A percentile compares a stretch with the other conserved stretches of the same genome.
Evolutionary conservation across 2,888 invertebrate genomes (phyloP).

Genomic region (Scaeva pyrastri): DNA sequence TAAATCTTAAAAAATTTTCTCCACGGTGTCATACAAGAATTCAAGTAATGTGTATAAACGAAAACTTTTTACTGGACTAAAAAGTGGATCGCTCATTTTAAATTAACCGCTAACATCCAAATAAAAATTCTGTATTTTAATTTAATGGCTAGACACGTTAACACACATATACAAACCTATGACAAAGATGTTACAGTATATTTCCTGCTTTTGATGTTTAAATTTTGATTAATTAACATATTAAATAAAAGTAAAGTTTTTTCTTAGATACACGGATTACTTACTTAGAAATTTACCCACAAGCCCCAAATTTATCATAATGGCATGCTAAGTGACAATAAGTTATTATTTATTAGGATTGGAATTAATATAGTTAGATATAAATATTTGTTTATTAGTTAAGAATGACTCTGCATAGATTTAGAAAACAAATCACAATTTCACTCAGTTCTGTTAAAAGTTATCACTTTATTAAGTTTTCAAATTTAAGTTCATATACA

Average conservation of each 20-base stretch:
- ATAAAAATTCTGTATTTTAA: too few species aligned
- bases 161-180: too few species aligned
- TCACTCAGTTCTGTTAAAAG: neutral
- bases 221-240: neutral
- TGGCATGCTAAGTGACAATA: constrained; percentile 52
- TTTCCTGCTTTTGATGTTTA: neutral
- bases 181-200: neutral
- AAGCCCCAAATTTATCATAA: constrained; percentile 67
- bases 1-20: too few species aligned
- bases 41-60: too few species aligned
- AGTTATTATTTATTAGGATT: constrained; percentile 26
- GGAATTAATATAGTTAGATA: neutral
- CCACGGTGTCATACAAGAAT: too few species aligned
- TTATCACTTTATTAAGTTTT: constrained; percentile 20
- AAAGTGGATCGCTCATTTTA: too few species aligned
- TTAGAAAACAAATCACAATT: constrained; percentile 28
- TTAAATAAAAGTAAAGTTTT: constrained; percentile 10
- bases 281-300: constrained; percentile 70
- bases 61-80: too few species aligned
- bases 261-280: constrained; percentile 15
- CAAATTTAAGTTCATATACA: constrained; percentile 2
- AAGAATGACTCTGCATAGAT: neutral
- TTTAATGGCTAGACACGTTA: too few species aligned
- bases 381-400: constrained; percentile 6
- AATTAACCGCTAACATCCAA: too few species aligned